phyloP scores from a whole-genome alignment of 2,113 vertebrate genomes.

The Daphoenositta chrysoptera region DNA sequence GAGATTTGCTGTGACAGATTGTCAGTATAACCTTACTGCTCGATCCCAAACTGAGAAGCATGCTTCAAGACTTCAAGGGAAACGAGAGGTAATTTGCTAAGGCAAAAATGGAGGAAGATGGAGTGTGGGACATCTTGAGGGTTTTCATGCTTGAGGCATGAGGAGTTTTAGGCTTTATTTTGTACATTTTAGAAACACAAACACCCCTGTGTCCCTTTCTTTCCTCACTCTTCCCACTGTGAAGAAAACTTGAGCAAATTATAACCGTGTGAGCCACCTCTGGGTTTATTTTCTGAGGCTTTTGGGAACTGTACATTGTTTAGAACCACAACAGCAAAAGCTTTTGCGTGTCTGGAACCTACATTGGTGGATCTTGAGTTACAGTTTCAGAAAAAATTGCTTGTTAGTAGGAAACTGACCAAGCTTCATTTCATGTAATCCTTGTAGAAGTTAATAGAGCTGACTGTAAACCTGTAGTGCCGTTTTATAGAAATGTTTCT shows the following conservation, averaged over 20 bases:
- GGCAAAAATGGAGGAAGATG: neutral
- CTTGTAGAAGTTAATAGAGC: neutral
- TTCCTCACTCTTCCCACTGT: neutral
- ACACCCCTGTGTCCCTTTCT: neutral
- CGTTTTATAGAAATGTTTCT: neutral
- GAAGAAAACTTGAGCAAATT: neutral
- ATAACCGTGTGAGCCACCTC: neutral
- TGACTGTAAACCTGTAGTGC: neutral
- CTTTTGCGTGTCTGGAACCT: neutral
- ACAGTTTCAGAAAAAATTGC: neutral
- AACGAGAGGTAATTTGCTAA: neutral
- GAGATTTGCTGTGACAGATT: neutral
- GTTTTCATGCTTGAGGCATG: neutral
- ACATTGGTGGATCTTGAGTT: neutral
- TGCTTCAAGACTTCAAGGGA: neutral
- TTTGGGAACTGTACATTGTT: neutral
- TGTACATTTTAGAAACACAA: neutral
- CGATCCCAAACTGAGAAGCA: neutral
- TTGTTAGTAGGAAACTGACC: neutral
- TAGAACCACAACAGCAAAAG: neutral
- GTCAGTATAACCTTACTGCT: neutral
- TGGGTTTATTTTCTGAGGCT: neutral
- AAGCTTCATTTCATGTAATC: neutral
- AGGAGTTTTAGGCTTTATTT: neutral
- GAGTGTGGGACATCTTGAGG: neutral